These are phyloP conservation scores for Delichon dasypus DNA, from an alignment of 2,797 vertebrate species.

Conservation along the genomic window DNA sequence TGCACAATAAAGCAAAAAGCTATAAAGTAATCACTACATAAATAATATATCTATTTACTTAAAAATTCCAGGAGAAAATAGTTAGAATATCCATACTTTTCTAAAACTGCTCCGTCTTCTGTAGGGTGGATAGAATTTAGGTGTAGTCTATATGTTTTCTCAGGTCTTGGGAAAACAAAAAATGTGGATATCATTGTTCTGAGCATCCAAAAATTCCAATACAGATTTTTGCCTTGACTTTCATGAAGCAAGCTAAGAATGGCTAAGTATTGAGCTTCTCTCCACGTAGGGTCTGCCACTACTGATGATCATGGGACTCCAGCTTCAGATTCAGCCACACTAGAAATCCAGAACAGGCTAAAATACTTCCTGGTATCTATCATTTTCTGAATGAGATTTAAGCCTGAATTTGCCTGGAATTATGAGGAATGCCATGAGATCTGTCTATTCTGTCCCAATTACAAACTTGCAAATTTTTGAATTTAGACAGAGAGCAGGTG, in stretches of 20 bases:
- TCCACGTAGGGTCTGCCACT: no score
- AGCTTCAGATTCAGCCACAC: not conserved
- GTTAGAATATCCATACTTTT: not conserved
- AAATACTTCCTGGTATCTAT: not conserved
- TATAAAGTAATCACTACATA: not conserved
- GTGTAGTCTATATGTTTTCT: not conserved
- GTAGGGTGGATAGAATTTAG: not conserved
- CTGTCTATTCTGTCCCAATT: not conserved
- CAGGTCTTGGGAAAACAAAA: not conserved
- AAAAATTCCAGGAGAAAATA: not conserved
- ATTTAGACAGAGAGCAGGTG: slow-evolving; percentile 19
- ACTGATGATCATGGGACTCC: not conserved
- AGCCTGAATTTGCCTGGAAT: not conserved
- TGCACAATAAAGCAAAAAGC: not conserved
- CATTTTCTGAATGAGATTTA: not conserved
- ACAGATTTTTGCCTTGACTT: not conserved
- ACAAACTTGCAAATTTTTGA: not conserved
- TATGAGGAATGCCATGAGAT: not conserved
- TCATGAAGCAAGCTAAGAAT: not conserved
- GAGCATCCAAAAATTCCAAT: not conserved
- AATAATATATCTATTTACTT: not conserved
- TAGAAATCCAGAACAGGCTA: not conserved
- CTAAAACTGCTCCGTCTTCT: not conserved
- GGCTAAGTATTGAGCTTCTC: not conserved
- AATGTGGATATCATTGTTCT: not conserved